Base-by-base conservation (phyloP, 2,113 vertebrate species). In the Prolemur simus region DNA sequence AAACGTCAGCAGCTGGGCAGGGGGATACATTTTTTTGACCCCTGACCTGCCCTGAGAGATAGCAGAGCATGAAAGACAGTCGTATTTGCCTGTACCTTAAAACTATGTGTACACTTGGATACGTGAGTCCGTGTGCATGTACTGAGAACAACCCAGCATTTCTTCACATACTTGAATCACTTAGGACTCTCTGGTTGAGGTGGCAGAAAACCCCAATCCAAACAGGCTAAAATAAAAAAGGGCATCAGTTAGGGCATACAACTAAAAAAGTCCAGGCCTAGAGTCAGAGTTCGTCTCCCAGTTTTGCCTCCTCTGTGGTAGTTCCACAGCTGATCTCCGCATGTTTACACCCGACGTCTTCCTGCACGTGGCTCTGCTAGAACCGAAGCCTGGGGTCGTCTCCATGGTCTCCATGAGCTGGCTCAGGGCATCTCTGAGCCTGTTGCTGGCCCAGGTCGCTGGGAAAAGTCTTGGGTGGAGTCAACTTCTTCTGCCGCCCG, bases 261-360 rank as follows among this genome's bases (percentile, higher is more conserved):
- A 39, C 32, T 32, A 34, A 18, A 34, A 23, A 32, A 32, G n/a
- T 64, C 17, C 37, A n/a, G 15, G 42, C 25, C 20, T 20, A 15
- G 52, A 39, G 37, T 82, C 42, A 14, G 25, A 5, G 29, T 49
- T 6, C 18, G 3, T 17, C 60, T 73, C n/a, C 29, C 29, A 5
- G 34, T 15, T 37, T 23, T 21, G 3, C 47, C 77, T 32, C 29
- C 14, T 54, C 32, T 68, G 23, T 14, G 0, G 42, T 21, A 18
- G 27, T 29, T 60, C 11, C 58, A 18, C 2, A 4, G 1, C 10
- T 39, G 64, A 76, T 25, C 69, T 39, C 49, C 0, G 42, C 25
- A 39, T 3, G 13, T 0, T 39, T 13, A 18, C 10, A 52, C 39
- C 8, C 58, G 4, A 18, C 11, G 0, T 52, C 39, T 21, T 54